These are phyloP conservation scores for Hippopotamyrus pictus DNA, from an alignment of 2,797 vertebrate species.

Conservation along the genomic window DNA sequence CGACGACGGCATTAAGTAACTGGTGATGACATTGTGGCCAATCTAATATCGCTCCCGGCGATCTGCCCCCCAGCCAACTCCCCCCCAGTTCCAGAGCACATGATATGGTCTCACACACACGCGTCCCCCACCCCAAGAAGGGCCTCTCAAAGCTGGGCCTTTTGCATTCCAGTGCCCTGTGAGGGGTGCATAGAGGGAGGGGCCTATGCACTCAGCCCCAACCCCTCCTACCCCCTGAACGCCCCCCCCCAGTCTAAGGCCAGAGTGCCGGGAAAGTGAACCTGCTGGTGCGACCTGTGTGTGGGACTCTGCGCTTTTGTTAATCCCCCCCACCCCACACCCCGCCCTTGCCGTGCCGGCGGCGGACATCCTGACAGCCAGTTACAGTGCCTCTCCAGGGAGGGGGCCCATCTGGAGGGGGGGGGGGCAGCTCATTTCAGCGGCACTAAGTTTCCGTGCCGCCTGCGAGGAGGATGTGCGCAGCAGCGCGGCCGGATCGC, in stretches of 20 bases:
- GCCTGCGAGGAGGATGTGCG: not conserved
- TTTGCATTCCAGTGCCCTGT: constrained; percentile 5
- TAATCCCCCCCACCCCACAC: not conserved
- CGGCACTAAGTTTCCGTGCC: not conserved
- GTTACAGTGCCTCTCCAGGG: not conserved
- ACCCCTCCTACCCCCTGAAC: not conserved
- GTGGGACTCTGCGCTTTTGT: not conserved
- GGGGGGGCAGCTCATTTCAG: not conserved
- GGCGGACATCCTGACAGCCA: not conserved
- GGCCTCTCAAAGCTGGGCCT: not conserved
- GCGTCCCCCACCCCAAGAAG: not conserved
- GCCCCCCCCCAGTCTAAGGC: not conserved
- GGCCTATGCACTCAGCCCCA: not conserved
- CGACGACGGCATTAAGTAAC: not conserved
- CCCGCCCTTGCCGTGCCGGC: not conserved
- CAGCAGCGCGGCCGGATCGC: not conserved
- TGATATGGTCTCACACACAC: not conserved
- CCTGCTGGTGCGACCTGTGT: not conserved
- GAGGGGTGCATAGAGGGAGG: not conserved
- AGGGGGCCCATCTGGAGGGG: not conserved
- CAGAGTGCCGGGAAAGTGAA: not conserved
- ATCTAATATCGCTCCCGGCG: not conserved
- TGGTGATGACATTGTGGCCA: not conserved
- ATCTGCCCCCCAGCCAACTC: not conserved
- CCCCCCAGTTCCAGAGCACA: not conserved